Conservation (phyloP, 1,140 invertebrate species). For the Sinella curviseta region DNA sequence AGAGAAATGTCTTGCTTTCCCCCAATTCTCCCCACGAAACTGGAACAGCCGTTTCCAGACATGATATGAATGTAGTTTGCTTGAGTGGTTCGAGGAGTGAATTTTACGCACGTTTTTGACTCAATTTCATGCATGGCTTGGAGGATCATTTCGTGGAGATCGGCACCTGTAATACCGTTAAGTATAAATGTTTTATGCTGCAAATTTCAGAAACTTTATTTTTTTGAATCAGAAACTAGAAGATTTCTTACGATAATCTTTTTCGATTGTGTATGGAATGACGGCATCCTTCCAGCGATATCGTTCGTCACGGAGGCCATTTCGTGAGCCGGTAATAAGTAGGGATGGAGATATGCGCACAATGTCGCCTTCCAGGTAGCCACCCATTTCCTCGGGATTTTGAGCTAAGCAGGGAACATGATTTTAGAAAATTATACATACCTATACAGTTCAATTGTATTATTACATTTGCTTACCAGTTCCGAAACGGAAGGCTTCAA, state of each 20-base stretch:
- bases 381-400: not conserved
- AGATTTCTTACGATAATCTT: not conserved
- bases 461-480: no score
- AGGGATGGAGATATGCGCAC: not conserved
- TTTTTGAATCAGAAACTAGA: not conserved
- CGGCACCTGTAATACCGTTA: not conserved
- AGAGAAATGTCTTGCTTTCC: conserved; percentile 65
- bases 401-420: no score
- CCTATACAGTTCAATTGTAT: no score
- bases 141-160: not conserved
- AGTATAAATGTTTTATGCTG: no score
- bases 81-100: not conserved
- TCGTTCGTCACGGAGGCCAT: not conserved
- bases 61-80: not conserved
- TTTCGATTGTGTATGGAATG: not conserved
- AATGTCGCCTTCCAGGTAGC: not conserved
- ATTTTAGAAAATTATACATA: no score
- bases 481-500: no score
- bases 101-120: not conserved
- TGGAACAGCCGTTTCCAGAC: conserved; percentile 57
- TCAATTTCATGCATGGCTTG: not conserved
- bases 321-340: not conserved
- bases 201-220: not conserved
- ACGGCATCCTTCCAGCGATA: not conserved
- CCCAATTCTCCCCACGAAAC: conserved; percentile 59